A percentile compares a stretch with the other conserved stretches of the same genome.
These are phyloP conservation scores for Drosophila pseudoananassae DNA, from an alignment of 1,140 invertebrate species.

Conservation along the genomic window DNA sequence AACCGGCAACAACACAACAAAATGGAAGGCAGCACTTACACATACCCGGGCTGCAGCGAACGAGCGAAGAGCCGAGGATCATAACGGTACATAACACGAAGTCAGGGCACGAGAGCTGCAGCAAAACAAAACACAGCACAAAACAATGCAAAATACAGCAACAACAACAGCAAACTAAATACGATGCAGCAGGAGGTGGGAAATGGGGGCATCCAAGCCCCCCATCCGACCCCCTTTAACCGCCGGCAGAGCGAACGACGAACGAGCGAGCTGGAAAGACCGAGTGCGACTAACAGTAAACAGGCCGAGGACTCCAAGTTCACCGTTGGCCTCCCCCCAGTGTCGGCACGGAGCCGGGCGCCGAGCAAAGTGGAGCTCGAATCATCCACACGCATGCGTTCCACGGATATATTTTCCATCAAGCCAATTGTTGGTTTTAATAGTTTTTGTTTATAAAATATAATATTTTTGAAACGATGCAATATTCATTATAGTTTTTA, in stretches of 20 bases:
- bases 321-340: neutral
- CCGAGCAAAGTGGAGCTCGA: neutral
- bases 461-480: neutral
- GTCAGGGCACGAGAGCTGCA: conserved; percentile 77
- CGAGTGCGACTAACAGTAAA: conserved; percentile 75
- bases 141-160: conserved; percentile 80
- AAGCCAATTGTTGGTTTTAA: neutral
- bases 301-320: conserved; percentile 58
- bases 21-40: conserved; percentile 26
- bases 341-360: neutral
- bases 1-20: conserved; percentile 62
- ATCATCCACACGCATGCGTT: neutral
- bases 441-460: neutral
- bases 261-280: conserved; percentile 81
- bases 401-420: neutral
- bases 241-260: conserved; percentile 70
- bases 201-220: conserved; percentile 2
- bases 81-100: conserved; percentile 78
- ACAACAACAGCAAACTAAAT: conserved; percentile 71
- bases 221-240: conserved; percentile 34
- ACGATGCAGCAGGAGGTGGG: conserved; percentile 59
- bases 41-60: conserved; percentile 45
- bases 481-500: neutral
- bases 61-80: conserved; percentile 75
- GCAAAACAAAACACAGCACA: conserved; percentile 83